These are phyloP conservation scores for Muntiacus reevesi DNA, from an alignment of 2,113 vertebrate genomes.

Conservation along the genomic window DNA sequence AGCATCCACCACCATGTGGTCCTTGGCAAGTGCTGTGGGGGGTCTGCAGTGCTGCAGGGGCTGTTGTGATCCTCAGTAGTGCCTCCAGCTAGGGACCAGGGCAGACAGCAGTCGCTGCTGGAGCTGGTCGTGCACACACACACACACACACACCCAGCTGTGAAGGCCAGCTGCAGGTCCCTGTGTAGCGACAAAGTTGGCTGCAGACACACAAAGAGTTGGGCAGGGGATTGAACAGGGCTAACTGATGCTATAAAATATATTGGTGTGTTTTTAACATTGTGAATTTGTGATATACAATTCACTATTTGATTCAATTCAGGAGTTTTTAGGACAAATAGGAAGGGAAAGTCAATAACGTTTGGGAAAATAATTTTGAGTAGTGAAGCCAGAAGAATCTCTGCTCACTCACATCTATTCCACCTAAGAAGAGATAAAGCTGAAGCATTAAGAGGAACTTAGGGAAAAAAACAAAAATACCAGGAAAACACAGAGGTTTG, in stretches of 20 bases:
- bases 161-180: neutral
- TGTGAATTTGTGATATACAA: neutral
- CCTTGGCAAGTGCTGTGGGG: neutral
- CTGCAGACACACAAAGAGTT: neutral
- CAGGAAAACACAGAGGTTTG: neutral
- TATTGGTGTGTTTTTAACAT: neutral
- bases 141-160: too few species aligned
- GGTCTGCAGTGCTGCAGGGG: neutral
- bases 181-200: neutral
- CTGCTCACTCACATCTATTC: neutral
- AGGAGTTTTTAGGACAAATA: neutral
- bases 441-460: neutral
- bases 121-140: neutral
- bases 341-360: neutral
- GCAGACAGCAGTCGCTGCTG: neutral
- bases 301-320: neutral
- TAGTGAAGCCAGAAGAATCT: neutral
- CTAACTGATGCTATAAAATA: neutral
- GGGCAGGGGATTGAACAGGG: rapidly evolving
- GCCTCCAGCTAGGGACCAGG: neutral
- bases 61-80: neutral
- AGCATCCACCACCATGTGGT: neutral
- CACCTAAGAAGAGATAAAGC: neutral
- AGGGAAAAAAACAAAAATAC: neutral
- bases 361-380: neutral